Evolutionary conservation across 2,113 vertebrate species (phyloP).

Genomic region (Macroglossus sobrinus): DNA sequence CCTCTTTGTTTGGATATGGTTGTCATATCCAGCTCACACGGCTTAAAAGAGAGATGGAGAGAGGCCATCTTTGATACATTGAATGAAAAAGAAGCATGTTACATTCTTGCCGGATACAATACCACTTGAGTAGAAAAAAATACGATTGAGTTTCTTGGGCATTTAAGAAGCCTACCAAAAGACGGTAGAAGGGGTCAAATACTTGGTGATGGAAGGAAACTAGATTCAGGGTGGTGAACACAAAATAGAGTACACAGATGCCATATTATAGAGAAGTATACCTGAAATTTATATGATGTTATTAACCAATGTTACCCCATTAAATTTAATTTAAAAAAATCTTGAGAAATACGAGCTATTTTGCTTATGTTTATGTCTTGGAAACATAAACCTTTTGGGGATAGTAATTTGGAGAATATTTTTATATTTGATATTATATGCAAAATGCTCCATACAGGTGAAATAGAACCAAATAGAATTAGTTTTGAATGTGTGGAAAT

Average conservation of each 20-base stretch:
- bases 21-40: not conserved
- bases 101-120: not conserved
- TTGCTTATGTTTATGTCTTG: slow-evolving; percentile 13
- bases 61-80: not conserved
- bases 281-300: not conserved
- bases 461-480: not conserved
- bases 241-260: not conserved
- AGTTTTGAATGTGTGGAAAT: not conserved
- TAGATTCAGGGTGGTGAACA: not conserved
- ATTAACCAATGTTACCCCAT: too few relatives aligned
- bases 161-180: not conserved
- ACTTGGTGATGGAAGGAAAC: too few relatives aligned
- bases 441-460: not conserved
- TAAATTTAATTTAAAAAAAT: not conserved
- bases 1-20: not conserved
- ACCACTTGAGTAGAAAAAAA: not conserved
- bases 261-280: not conserved
- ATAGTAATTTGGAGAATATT: not conserved
- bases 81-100: not conserved
- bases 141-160: not conserved
- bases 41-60: not conserved
- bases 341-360: not conserved
- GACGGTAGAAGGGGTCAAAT: not conserved
- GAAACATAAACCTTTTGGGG: not conserved
- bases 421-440: not conserved